These are phyloP conservation scores for Tupaia tana DNA, from an alignment of 2,113 vertebrate genomes.

Conservation along the genomic window DNA sequence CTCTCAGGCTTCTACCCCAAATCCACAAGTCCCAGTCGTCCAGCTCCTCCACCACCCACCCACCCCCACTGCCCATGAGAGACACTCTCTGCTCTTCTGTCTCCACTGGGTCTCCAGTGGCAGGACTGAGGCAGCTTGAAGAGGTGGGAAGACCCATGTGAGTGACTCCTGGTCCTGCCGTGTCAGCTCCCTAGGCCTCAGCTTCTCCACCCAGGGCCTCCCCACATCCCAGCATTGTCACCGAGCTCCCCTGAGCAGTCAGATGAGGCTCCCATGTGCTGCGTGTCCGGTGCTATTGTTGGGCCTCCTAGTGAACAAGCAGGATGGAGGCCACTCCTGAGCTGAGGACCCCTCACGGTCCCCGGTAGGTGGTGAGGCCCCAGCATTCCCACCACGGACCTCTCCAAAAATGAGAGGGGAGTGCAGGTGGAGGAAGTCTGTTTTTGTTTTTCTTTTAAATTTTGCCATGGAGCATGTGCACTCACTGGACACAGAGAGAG, in stretches of 20 bases:
- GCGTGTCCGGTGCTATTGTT: background rate
- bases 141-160: background rate
- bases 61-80: background rate
- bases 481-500: too few relatives aligned
- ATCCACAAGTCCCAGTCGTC: background rate
- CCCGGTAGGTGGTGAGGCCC: background rate
- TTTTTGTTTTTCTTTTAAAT: too few relatives aligned
- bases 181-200: background rate
- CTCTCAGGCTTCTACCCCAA: background rate
- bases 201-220: background rate
- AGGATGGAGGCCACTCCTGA: background rate
- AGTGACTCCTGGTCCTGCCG: background rate
- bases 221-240: fast-evolving
- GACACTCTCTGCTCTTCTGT: background rate
- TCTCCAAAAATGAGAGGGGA: background rate
- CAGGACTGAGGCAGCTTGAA: background rate
- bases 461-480: too few relatives aligned
- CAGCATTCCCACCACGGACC: background rate
- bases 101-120: background rate
- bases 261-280: background rate
- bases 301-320: background rate
- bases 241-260: background rate
- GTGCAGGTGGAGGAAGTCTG: background rate
- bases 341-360: background rate
- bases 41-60: background rate